Conservation (phyloP, 2,888 invertebrate genomes). For the Chrysotoxum bicinctum region DNA sequence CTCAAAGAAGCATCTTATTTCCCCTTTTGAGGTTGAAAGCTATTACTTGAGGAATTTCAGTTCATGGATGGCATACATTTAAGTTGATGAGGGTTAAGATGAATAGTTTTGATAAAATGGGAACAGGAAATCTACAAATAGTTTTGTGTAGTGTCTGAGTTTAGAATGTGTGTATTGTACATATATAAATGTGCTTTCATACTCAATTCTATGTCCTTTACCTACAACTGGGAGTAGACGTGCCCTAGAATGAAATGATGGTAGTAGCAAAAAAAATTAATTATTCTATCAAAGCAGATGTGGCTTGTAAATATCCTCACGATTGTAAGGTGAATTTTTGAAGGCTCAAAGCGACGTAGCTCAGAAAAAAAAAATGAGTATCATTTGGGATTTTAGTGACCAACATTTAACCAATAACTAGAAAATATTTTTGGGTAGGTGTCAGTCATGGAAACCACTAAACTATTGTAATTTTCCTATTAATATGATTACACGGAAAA, state of each 20-base stretch:
- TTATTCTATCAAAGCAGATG: constrained; percentile 54
- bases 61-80: constrained; percentile 39
- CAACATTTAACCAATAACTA: no score
- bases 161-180: not conserved
- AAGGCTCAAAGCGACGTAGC: no score
- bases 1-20: constrained; percentile 49
- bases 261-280: constrained; percentile 49
- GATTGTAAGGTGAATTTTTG: not conserved
- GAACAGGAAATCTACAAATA: constrained; percentile 21
- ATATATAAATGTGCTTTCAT: not conserved
- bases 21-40: constrained; percentile 61
- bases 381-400: no score
- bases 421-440: no score
- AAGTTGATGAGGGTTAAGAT: constrained; percentile 64
- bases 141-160: not conserved
- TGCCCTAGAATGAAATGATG: constrained; percentile 47
- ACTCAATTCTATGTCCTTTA: not conserved
- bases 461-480: no score
- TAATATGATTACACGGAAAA: no score
- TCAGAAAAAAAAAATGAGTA: no score
- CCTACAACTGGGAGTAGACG: not conserved
- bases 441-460: no score
- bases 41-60: constrained; percentile 60
- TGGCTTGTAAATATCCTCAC: not conserved
- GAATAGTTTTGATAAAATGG: constrained; percentile 52